phyloP scores from a whole-genome alignment of 2,797 vertebrate genomes.

The Psittacula echo region DNA sequence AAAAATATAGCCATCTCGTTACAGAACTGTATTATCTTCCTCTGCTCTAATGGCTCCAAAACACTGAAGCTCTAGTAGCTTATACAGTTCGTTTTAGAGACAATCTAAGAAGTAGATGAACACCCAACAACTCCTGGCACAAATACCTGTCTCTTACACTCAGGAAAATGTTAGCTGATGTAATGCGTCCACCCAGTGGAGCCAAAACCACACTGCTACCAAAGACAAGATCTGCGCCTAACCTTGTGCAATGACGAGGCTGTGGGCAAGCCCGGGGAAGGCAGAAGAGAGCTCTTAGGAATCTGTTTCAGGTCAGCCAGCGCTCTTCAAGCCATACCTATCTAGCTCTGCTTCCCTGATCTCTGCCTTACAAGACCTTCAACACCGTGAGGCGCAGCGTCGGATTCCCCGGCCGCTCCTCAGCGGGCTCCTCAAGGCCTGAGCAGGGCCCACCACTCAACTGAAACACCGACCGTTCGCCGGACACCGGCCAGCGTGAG shows the following conservation, averaged over 20 bases:
- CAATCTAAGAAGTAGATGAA: neutral
- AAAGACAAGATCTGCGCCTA: neutral
- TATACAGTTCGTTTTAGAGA: rapidly evolving
- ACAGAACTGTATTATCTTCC: neutral
- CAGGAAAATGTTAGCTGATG: neutral
- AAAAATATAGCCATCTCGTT: neutral
- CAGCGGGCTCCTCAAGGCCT: neutral
- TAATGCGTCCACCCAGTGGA: rapidly evolving
- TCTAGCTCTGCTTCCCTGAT: neutral
- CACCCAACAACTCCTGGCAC: neutral
- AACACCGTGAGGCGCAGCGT: neutral
- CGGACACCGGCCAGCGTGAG: neutral
- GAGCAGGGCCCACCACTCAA: neutral
- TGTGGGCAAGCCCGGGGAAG: neutral
- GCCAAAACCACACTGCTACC: neutral
- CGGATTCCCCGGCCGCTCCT: neutral
- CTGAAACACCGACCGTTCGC: neutral
- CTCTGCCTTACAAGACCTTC: neutral
- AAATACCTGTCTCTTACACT: neutral
- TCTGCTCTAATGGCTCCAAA: neutral
- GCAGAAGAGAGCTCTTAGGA: neutral
- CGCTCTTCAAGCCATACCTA: too few species aligned
- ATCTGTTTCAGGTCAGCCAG: neutral
- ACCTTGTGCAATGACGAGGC: neutral
- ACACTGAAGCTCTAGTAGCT: neutral